These are phyloP conservation scores for Callosobruchus maculatus DNA, from an alignment of 2,888 invertebrate species.

Conservation along the genomic window DNA sequence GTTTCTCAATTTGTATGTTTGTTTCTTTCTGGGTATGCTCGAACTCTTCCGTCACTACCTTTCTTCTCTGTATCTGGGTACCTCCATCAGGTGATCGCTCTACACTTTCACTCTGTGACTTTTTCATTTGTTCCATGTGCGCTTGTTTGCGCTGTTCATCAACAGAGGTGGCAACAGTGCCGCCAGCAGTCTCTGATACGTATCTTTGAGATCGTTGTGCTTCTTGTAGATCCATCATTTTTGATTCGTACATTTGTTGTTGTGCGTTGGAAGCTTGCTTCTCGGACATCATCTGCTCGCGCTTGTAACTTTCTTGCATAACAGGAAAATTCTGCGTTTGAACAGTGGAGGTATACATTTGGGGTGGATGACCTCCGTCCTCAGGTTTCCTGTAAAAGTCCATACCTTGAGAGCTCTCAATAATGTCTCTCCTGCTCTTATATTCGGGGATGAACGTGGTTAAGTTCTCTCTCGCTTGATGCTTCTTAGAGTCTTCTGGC, in stretches of 20 bases:
- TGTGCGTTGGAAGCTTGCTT: slow-evolving; percentile 4
- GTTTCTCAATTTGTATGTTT: slow-evolving; percentile 60
- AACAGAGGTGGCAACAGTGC: slow-evolving; percentile 31
- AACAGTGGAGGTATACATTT: slow-evolving; percentile 25
- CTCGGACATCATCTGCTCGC: neutral
- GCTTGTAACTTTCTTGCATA: slow-evolving; percentile 1
- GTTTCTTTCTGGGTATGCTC: slow-evolving; percentile 64
- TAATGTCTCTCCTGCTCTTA: slow-evolving; percentile 28
- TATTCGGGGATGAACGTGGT: slow-evolving; percentile 40
- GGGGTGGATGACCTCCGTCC: slow-evolving; percentile 5
- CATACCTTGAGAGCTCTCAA: slow-evolving; percentile 30
- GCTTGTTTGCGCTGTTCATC: slow-evolving; percentile 33
- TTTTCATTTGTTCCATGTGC: slow-evolving; percentile 33
- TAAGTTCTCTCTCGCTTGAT: slow-evolving; percentile 39
- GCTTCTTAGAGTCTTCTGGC: slow-evolving; percentile 29
- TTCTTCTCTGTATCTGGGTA: slow-evolving; percentile 61
- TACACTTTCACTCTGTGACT: slow-evolving; percentile 31
- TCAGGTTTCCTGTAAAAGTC: slow-evolving; percentile 12
- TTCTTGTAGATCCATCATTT: slow-evolving; percentile 19
- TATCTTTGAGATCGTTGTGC: slow-evolving; percentile 18
- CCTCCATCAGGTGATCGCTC: slow-evolving; percentile 34
- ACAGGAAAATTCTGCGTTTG: slow-evolving; percentile 19
- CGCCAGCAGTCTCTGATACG: slow-evolving; percentile 14
- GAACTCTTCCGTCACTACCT: slow-evolving; percentile 64
- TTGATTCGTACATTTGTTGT: slow-evolving; percentile 8